Evolutionary conservation across 2,797 vertebrate species (phyloP), one percentile per base, ranked within the genome.

Genomic region (Sebastes kiyomatsui): DNA sequence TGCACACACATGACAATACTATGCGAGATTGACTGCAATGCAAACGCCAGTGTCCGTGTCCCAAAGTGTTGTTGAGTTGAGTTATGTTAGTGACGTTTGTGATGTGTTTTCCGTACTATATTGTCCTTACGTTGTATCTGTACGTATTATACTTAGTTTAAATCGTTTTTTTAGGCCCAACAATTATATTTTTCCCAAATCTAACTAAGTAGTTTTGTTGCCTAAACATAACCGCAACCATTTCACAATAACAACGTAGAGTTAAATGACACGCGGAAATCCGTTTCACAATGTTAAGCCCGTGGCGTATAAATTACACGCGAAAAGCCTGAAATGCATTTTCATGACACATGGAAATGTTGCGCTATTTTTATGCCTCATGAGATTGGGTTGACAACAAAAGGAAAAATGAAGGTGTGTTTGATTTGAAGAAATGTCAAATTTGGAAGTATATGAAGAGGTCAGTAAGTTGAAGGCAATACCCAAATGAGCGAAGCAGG

Each of bases 381-480:
- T n/a, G 46, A 52, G 18, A 52, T 52, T 52, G 18, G 46, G 46
- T 52, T 52, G 46, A 56, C 12, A 38, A 35, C 28, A 59, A 49
- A 49, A 55, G 76, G 25, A 2, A 10, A 18, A 78, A 77, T 6
- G 32, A 77, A 28, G 13, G 18, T 55, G 69, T 46, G 27, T 69
- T 77, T 67, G 33, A 55, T 59, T 67, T 68, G 3, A 52, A 11
- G 42, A 73, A 23, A 42, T 67, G n/a, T 18, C 4, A 2, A 42
- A 65, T 64, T 64, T 81, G 18, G 35, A 61, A 72, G 20, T 61
- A 67, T 22, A 25, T 72, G 27, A 77, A 72, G n/a, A 72, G 13
- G 35, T 72, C 42, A 35, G 25, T 6, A 66, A n/a, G 12, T 72
- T 72, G 58, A 62, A 56, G 7, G 28, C n/a, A 55, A 22, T 42